phyloP scores from a whole-genome alignment of 1,140 invertebrate species.

The Drosophila gunungcola region DNA sequence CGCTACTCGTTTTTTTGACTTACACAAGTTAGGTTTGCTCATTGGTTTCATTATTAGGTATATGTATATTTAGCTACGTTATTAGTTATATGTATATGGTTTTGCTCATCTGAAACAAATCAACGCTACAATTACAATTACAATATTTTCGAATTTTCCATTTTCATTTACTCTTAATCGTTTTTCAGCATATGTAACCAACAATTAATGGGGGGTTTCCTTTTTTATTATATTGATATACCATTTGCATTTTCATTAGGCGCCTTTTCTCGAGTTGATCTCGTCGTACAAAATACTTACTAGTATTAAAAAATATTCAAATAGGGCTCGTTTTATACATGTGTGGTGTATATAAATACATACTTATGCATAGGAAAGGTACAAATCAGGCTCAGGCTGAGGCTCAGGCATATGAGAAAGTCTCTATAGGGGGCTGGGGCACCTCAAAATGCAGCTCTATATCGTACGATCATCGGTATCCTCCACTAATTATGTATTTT shows the following conservation, averaged over 20 bases:
- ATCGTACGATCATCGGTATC: conserved; percentile 31
- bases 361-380: conserved; percentile 79
- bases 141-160: conserved; percentile 44
- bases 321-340: conserved; percentile 69
- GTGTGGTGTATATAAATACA: conserved; percentile 34
- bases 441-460: conserved; percentile 70
- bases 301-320: conserved; percentile 75
- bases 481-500: conserved; percentile 37
- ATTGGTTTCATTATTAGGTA: conserved; percentile 29
- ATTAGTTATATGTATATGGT: conserved; percentile 57
- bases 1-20: conserved; percentile 63
- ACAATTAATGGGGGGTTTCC: conserved; percentile 56
- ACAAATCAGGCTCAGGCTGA: conserved; percentile 77
- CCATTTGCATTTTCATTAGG: conserved; percentile 55
- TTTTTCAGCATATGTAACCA: conserved; percentile 74
- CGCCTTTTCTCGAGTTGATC: conserved; percentile 50
- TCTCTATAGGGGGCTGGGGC: conserved; percentile 63
- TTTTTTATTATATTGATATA: conserved; percentile 71
- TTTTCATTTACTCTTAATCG: conserved; percentile 31
- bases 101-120: conserved; percentile 64
- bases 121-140: conserved; percentile 66
- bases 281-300: conserved; percentile 72
- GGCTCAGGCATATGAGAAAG: conserved; percentile 70
- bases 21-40: conserved; percentile 56
- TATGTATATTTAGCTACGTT: conserved; percentile 69